Conservation (phyloP, 1,140 invertebrate genomes). For the Drosophila chauvacae region DNA sequence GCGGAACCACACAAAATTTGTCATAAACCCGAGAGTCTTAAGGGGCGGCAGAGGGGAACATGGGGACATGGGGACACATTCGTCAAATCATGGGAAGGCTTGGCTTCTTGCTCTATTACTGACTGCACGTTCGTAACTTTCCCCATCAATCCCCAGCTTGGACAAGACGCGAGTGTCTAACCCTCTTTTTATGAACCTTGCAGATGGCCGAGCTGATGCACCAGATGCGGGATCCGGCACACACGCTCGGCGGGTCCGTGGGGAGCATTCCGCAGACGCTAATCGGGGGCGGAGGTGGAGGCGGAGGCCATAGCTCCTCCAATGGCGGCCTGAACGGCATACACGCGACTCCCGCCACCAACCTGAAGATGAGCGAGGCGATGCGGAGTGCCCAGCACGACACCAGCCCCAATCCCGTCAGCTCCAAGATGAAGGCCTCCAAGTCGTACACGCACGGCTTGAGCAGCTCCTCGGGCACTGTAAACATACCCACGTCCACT, state of each 20-base stretch:
- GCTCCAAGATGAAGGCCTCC: slow-evolving; percentile 81
- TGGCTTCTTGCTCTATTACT: slow-evolving; percentile 33
- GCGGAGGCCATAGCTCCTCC: slow-evolving; percentile 33
- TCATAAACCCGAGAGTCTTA: slow-evolving; percentile 64
- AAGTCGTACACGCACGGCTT: slow-evolving; percentile 83
- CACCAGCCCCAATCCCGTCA: slow-evolving; percentile 78
- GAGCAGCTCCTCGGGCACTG: slow-evolving; percentile 81
- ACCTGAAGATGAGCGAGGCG: slow-evolving; percentile 79
- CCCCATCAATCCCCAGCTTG: slow-evolving; percentile 2
- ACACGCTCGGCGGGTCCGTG: slow-evolving; percentile 82
- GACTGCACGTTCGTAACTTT: slow-evolving; percentile 39
- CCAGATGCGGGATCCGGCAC: slow-evolving; percentile 83
- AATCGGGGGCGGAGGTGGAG: slow-evolving; percentile 56
- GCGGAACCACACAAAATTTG: slow-evolving; percentile 51
- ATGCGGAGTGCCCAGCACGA: slow-evolving; percentile 79
- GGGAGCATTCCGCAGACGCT: slow-evolving; percentile 82
- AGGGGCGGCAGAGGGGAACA: slow-evolving; percentile 25
- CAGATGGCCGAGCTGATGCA: slow-evolving; percentile 84
- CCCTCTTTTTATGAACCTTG: slow-evolving; percentile 3
- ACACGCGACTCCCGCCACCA: slow-evolving; percentile 80
- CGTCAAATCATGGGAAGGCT: slow-evolving; percentile 22
- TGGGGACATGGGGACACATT: slow-evolving; percentile 9
- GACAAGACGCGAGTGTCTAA: slow-evolving; percentile 16
- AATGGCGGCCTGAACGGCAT: slow-evolving; percentile 65
- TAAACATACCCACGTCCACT: slow-evolving; percentile 81